These are phyloP conservation scores for Lepilemur septentrionalis DNA, from an alignment of 2,797 vertebrate genomes.

Conservation along the genomic window DNA sequence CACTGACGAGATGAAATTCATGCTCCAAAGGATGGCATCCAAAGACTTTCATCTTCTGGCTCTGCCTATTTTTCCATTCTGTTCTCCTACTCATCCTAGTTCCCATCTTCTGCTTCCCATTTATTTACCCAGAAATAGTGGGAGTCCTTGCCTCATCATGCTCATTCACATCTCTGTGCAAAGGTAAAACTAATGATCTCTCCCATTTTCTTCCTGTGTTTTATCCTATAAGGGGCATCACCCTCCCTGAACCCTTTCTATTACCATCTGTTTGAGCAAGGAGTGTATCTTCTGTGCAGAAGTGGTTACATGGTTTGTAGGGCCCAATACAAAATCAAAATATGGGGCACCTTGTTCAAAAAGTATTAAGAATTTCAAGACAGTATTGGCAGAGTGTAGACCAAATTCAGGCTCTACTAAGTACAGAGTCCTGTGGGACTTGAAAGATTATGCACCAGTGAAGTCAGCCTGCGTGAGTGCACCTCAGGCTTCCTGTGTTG, in stretches of 20 bases:
- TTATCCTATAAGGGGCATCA: background rate
- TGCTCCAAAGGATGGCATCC: no score
- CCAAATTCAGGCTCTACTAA: background rate
- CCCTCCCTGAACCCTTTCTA: background rate
- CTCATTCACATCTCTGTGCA: background rate
- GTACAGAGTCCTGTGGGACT: fast-evolving
- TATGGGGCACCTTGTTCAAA: background rate
- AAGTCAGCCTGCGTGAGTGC: background rate
- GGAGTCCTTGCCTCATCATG: background rate
- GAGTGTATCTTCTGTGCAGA: background rate
- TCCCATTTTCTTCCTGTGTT: background rate
- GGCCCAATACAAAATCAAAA: background rate
- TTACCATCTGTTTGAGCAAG: background rate
- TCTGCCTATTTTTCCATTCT: background rate
- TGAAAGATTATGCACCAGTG: background rate
- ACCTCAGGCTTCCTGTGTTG: background rate
- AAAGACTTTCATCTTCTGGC: background rate
- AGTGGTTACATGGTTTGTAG: background rate
- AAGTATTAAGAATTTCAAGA: background rate
- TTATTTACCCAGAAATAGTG: background rate
- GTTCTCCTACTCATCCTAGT: background rate
- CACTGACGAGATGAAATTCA: background rate
- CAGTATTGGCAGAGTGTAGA: background rate
- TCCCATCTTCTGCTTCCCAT: background rate
- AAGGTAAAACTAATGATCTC: background rate